Evolutionary conservation across 2,888 invertebrate species (phyloP), one percentile per base, ranked within the genome.

Genomic region (Thalpophila matura): DNA sequence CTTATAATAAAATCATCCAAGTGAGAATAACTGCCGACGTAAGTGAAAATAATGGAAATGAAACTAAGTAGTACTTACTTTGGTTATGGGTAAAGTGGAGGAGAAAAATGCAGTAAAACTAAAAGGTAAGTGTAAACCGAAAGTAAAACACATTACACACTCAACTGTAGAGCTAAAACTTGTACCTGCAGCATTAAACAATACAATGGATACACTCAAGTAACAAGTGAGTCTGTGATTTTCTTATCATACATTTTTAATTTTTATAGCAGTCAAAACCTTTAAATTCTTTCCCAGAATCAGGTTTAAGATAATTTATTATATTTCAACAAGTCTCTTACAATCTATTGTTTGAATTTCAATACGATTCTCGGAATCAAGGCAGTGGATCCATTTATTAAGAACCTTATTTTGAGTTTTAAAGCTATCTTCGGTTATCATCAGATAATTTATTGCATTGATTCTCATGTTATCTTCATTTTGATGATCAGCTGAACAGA

Each of bases 341-440:
- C 57, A 59, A 57, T 7, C 51, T 57, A 66, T 77, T 72, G 65
- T 75, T 75, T 56, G 49, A 55, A 57, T 57, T 49, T 63, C 56
- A 37, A 53, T 35, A 26, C 27, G 38, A n/a, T 77, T 74, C 75
- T 47, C 6, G 49, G 77, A 75, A 77, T 20, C 5, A 20, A 47
- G 33, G 29, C 46, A 31, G 29, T 40, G 47, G 31, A 43, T 58
- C 43, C 53, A 14, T 62, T 50, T 58, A 42, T 43, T 43, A 55
- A 24, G 38, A 14, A 27, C 26, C 40, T 54, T 42, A 31, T 59
- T 64, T 27, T 18, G 40, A 57, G 20, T 49, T 61, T 56, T 37
- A 59, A 42, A 49, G 22, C 7, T 10, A 57, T 55, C 26, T 45
- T 56, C 20, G 22, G 24, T 46, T 47, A 59, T 64, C 61, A 59